These are phyloP conservation scores for Cremastobaeus sp. DNA, from an alignment of 2,888 invertebrate genomes.

Conservation along the genomic window DNA sequence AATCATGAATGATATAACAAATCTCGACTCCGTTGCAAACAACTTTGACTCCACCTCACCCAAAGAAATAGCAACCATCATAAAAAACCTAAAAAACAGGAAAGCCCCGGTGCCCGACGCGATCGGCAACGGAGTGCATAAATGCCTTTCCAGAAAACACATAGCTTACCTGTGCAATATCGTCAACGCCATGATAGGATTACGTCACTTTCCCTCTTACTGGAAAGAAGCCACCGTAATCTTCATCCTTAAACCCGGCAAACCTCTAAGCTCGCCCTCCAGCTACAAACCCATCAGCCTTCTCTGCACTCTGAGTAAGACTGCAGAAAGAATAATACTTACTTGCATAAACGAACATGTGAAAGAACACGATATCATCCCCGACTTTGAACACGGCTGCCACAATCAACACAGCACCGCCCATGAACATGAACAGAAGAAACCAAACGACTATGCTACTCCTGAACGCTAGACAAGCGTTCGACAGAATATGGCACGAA, in stretches of 20 bases:
- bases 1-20: no score
- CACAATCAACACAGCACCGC: neutral
- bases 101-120: neutral
- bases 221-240: slow-evolving; percentile 29
- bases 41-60: neutral
- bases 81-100: neutral
- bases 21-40: no score
- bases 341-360: neutral
- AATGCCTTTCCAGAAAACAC: neutral
- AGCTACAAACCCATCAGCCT: slow-evolving; percentile 29
- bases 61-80: neutral
- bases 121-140: neutral
- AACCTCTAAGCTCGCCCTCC: neutral
- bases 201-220: slow-evolving; percentile 1
- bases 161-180: neutral
- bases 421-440: neutral
- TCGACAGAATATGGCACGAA: slow-evolving; percentile 28
- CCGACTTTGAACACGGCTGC: neutral
- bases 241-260: neutral
- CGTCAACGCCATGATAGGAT: slow-evolving; percentile 3
- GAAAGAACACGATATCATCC: no score
- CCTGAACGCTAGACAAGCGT: slow-evolving; percentile 12
- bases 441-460: neutral
- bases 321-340: slow-evolving; percentile 18
- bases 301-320: slow-evolving; percentile 12